phyloP scores from a whole-genome alignment of 2,113 vertebrate genomes.

The Verasper variegatus region DNA sequence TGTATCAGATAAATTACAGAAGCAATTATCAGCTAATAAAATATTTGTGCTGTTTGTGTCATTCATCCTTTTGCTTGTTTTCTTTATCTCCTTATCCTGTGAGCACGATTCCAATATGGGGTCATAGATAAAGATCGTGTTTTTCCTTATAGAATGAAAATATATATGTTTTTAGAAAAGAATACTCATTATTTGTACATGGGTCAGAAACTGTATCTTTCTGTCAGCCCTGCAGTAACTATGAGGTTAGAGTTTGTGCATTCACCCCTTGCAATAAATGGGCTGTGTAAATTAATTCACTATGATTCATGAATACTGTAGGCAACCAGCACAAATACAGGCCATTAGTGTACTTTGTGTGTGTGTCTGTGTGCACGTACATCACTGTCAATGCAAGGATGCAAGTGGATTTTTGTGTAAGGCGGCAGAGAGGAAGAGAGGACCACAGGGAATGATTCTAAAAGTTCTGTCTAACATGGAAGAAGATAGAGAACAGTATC shows the following conservation, averaged over 20 bases:
- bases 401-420: constrained; percentile 15
- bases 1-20: background rate
- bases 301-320: constrained; percentile 59
- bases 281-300: constrained; percentile 33
- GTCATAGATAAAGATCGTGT: background rate
- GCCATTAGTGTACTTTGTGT: constrained; percentile 40
- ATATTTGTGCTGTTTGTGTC: background rate
- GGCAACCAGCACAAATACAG: constrained; percentile 47
- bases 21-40: background rate
- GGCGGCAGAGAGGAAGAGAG: background rate
- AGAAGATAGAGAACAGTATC: background rate
- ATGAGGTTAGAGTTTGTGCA: constrained; percentile 18
- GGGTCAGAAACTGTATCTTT: constrained; percentile 17
- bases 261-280: constrained; percentile 36
- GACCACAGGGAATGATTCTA: background rate
- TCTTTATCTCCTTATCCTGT: background rate
- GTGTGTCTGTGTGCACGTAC: background rate
- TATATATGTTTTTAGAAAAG: background rate
- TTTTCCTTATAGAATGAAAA: background rate
- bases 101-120: background rate
- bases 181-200: background rate
- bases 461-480: background rate
- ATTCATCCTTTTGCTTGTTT: background rate
- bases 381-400: constrained; percentile 28
- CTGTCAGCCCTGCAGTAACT: constrained; percentile 12